Percentiles rank a stretch among this genome's conserved stretches.
Evolutionary conservation across 2,113 vertebrate species (phyloP).

Genomic region (Petaurus breviceps): DNA sequence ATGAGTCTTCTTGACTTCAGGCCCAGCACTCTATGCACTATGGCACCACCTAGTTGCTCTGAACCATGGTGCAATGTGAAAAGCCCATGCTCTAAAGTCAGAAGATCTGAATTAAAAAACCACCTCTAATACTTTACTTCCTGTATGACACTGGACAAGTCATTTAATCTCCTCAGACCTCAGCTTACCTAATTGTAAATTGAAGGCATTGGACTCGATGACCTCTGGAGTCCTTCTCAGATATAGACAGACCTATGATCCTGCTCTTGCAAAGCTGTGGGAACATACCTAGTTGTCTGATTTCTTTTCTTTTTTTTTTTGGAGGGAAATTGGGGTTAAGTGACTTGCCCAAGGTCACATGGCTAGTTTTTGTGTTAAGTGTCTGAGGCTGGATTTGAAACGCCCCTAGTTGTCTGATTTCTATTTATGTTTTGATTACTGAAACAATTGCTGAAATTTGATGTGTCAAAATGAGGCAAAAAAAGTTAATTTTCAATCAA

Average conservation of each 20-base stretch:
- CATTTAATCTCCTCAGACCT: neutral
- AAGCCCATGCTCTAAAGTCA: neutral
- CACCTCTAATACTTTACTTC: neutral
- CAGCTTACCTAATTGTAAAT: neutral
- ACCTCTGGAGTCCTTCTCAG: neutral
- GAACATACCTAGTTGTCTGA: constrained; percentile 69
- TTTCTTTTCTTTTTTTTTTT: constrained; percentile 41
- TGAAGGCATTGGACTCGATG: neutral
- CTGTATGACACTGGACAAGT: neutral
- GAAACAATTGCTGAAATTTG: constrained; percentile 50
- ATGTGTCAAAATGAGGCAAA: constrained; percentile 71
- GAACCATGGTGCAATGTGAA: neutral
- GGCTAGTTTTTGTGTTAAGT: too few species aligned
- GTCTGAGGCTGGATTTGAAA: too few species aligned
- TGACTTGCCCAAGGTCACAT: too few species aligned
- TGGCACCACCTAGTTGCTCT: neutral
- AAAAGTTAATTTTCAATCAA: constrained; percentile 76
- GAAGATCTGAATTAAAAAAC: neutral
- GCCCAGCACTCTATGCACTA: neutral
- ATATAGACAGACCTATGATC: neutral
- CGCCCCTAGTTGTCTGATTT: constrained; percentile 61
- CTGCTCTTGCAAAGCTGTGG: constrained; percentile 54
- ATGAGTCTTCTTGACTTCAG: neutral
- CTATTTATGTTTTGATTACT: constrained; percentile 74
- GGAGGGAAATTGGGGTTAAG: too few species aligned